These are phyloP conservation scores for Ochropleura plecta DNA, from an alignment of 2,888 invertebrate species.

Conservation along the genomic window DNA sequence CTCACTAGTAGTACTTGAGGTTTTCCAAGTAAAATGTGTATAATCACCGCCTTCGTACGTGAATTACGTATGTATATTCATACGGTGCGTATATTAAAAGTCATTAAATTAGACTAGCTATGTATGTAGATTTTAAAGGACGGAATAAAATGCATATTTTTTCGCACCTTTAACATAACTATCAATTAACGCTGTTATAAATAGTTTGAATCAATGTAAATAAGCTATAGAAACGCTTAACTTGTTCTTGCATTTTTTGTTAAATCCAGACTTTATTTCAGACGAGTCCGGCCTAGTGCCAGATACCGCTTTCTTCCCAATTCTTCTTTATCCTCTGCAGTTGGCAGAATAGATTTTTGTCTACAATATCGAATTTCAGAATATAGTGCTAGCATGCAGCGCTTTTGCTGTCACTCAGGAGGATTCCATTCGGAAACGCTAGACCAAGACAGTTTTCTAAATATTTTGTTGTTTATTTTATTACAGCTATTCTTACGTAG, in stretches of 20 bases:
- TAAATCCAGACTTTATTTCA: conserved; percentile 3
- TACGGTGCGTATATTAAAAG: not conserved
- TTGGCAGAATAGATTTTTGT: conserved; percentile 38
- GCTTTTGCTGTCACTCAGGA: conserved; percentile 36
- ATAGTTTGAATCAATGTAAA: not conserved
- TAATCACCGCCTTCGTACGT: conserved; percentile 45
- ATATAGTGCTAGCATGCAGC: conserved; percentile 42
- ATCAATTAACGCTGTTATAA: not conserved
- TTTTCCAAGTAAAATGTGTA: conserved; percentile 41
- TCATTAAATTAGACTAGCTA: conserved; percentile 15
- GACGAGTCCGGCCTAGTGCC: conserved; percentile 9
- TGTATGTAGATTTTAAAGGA: not conserved
- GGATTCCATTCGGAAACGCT: conserved; percentile 43
- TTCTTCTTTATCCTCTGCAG: conserved; percentile 25
- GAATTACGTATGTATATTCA: not conserved
- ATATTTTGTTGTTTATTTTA: conserved; percentile 40
- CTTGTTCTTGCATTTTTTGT: not conserved
- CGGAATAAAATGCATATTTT: not conserved
- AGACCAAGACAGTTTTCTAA: conserved; percentile 19
- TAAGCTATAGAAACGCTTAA: too few species aligned
- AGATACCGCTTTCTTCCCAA: not conserved
- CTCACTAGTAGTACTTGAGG: conserved; percentile 33
- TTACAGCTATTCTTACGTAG: not conserved
- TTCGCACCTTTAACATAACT: not conserved
- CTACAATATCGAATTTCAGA: conserved; percentile 48